Conservation (phyloP, 2,888 invertebrate genomes). For the Choreutis nemorana region DNA sequence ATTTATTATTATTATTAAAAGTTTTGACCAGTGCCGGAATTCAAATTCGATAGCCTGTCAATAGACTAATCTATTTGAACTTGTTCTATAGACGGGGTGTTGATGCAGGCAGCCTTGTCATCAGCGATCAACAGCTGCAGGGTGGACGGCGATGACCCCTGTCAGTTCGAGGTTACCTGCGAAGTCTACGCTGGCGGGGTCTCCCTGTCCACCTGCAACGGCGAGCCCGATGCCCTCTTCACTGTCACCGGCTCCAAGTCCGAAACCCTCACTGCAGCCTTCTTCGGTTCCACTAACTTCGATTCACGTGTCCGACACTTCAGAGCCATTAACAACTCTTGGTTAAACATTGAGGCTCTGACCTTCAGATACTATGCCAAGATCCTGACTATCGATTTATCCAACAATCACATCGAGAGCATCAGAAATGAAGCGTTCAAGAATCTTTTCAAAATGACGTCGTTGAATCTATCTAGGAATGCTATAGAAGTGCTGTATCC, state of each 20-base stretch:
- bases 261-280: conserved; percentile 20
- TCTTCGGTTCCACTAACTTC: conserved; percentile 46
- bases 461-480: conserved; percentile 37
- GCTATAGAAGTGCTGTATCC: conserved; percentile 21
- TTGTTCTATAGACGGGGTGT: too few species aligned
- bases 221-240: conserved; percentile 27
- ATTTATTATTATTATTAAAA: too few species aligned
- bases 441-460: conserved; percentile 17
- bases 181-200: conserved; percentile 20
- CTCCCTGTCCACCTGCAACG: conserved; percentile 21
- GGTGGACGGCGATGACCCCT: too few species aligned
- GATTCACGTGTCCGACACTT: conserved; percentile 36
- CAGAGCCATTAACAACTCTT: conserved; percentile 22
- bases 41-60: too few species aligned
- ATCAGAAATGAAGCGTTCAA: conserved; percentile 30
- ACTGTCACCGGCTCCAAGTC: conserved; percentile 20
- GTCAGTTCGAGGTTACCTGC: conserved; percentile 30
- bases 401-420: conserved; percentile 24
- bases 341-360: conserved; percentile 23
- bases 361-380: conserved; percentile 35
- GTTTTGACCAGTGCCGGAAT: too few species aligned
- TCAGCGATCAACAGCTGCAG: too few species aligned
- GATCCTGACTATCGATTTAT: conserved; percentile 23
- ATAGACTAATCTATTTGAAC: too few species aligned
- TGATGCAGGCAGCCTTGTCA: too few species aligned